Base-by-base conservation (phyloP, 2,888 invertebrate species). In the Stenoptilia bipunctidactyla region DNA sequence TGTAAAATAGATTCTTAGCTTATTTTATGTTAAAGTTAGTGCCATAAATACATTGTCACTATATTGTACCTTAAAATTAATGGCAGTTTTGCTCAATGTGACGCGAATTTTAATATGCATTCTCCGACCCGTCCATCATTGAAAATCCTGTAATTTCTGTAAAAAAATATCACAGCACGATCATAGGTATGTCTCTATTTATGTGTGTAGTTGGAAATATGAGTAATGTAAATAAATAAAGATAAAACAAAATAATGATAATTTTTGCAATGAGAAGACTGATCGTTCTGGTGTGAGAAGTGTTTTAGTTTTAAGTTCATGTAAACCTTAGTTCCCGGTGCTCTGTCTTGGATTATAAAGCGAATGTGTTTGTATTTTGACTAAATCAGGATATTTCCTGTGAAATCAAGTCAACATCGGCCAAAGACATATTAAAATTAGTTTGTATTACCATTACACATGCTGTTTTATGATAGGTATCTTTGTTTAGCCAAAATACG, bases 231-330 rank as follows among this genome's bases (percentile, higher is more conserved):
- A 47, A 50, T 27, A 53, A 56, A 55, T 65, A 72, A 69, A 73
- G 70, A 71, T 54, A 58, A 56, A 57, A 58, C 55, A 58, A 63
- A 55, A 66, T 72, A 73, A 76, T 70, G 63, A 72, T 75, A 76
- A 80, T 77, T 77, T 77, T 75, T 66, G 77, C 75, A 79, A 79
- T 70, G 77, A 82, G 76, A 82, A 82, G 82, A 82, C 82, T 82
- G 82, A 82, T 73, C 69, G 77, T 74, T 76, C 75, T 67, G 65
- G 74, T 70, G 63, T 72, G 77, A 68, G 59, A 58, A 64, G 68
- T 69, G 76, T 66, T 67, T 56, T 70, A 76, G 68, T 53, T 67
- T 68, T 77, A 75, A 68, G 61, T 71, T 69, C 61, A 60, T 64
- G 9, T 30, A 30, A 30, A 30, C 10, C 20, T 20, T 20, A 20